Conservation (phyloP, 1,140 invertebrate genomes). For the Panagrolaimus sp. region DNA sequence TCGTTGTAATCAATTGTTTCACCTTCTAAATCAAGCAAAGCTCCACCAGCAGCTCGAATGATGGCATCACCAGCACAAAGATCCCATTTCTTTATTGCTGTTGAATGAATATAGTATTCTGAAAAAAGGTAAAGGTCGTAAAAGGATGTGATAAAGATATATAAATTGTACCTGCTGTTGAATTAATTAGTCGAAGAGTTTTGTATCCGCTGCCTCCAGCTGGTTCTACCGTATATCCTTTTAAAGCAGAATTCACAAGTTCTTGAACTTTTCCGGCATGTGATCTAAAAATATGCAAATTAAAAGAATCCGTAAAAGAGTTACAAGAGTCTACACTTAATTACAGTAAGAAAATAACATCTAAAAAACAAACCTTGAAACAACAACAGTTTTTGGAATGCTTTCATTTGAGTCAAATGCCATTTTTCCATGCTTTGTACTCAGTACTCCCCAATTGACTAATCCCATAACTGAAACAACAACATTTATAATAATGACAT, state of each 20-base stretch:
- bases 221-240: constrained; percentile 65
- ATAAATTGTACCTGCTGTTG: constrained; percentile 66
- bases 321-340: no score
- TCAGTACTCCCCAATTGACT: constrained; percentile 17
- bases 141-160: background rate
- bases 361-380: constrained; percentile 42
- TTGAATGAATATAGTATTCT: constrained; percentile 82
- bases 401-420: constrained; percentile 23
- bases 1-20: constrained; percentile 23
- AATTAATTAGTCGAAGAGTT: constrained; percentile 76
- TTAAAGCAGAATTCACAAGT: constrained; percentile 69
- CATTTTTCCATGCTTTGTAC: constrained; percentile 36
- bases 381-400: constrained; percentile 69
- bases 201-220: constrained; percentile 87
- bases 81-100: constrained; percentile 96
- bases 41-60: constrained; percentile 67
- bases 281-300: constrained; percentile 67
- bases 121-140: constrained; percentile 17
- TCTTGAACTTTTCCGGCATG: constrained; percentile 76
- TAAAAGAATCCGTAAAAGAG: background rate
- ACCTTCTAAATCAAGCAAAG: constrained; percentile 65
- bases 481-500: constrained; percentile 19
- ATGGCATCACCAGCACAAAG: constrained; percentile 93
- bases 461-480: constrained; percentile 26
- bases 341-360: background rate